Evolutionary conservation across 2,888 invertebrate genomes (phyloP), one percentile per base, ranked within the genome.

Genomic region (Timema cristinae): DNA sequence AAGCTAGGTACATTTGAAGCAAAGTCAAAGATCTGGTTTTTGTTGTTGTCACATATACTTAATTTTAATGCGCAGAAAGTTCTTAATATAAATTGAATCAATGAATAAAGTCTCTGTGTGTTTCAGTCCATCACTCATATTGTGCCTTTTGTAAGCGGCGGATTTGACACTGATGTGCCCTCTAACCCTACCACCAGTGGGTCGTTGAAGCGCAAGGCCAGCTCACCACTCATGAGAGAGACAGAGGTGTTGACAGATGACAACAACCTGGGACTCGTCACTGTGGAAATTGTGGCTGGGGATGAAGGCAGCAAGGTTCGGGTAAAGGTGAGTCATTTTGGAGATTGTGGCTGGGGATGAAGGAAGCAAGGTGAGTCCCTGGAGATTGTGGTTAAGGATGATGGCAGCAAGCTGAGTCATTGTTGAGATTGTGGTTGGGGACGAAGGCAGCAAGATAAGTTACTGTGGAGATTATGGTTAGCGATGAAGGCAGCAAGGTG

Each of bases 201-300:
- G 32, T 9, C 47, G 7, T 6, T 7, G 32, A 75, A 75, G 67
- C 71, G 72, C 76, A 79, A 70, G 74, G 77, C 61, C 73, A 77
- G 67, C 72, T 78, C 5, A 70, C 74, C 68, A 72, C 77, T 63
- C 75, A 76, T 13, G 80, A 81, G 54, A 52, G 78, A 78, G 56
- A 76, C 78, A 48, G 78, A 78, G 72, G 78, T 81, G 67, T 77
- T 81, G 16, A 78, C 80, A 13, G 79, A 79, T 51, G 81, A 82
- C 67, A 80, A 81, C 67, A 78, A 80, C 70, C 77, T 82, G 10
- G 81, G 81, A 51, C 79, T 81, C 69, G 81, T 82, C 73, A 82
- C 81, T 67, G 81, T 83, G 11, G 83, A 84, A 76, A 80, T 83
- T 49, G 80, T 82, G 11, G 79, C 78, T 32, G 81, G 80, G 50